A percentile compares a stretch with the other conserved stretches of the same genome.
Conservation (phyloP, 1,140 invertebrate genomes). For the Dendroctonus ponderosae region DNA sequence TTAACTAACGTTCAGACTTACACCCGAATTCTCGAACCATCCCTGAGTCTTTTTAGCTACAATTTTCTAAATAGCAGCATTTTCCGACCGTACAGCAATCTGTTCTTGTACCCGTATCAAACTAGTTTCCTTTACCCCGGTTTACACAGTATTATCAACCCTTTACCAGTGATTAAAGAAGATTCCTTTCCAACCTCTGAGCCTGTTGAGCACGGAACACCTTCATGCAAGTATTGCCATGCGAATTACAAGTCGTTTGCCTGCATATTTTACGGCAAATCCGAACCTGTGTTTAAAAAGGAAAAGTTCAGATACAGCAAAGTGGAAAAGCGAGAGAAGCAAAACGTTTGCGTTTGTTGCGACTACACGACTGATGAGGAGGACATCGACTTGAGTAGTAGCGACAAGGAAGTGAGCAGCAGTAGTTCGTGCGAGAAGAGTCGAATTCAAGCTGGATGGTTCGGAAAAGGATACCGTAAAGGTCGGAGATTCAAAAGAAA, state of each 20-base stretch:
- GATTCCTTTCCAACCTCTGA: conserved; percentile 13
- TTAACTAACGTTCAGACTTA: conserved; percentile 12
- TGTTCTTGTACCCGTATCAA: conserved; percentile 54
- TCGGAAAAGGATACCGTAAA: conserved; percentile 59
- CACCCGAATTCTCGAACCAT: conserved; percentile 12
- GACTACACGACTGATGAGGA: conserved; percentile 53
- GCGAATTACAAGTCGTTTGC: conserved; percentile 54
- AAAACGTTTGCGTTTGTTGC: conserved; percentile 58
- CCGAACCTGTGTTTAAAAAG: conserved; percentile 51
- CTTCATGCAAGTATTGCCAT: conserved; percentile 56
- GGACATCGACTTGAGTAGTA: conserved; percentile 43
- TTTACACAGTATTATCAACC: conserved; percentile 62
- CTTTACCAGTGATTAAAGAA: conserved; percentile 51
- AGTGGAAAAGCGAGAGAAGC: conserved; percentile 46
- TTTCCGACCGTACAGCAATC: conserved; percentile 35
- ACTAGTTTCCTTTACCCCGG: conserved; percentile 57
- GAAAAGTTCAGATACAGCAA: conserved; percentile 51
- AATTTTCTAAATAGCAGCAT: conserved; percentile 23
- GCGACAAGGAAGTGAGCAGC: conserved; percentile 37
- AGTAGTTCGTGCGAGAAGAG: conserved; percentile 29
- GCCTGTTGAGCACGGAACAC: conserved; percentile 38
- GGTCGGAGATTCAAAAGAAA: conserved; percentile 30
- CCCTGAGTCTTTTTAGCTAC: conserved; percentile 31
- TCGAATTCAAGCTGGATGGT: conserved; percentile 59
- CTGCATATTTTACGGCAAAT: conserved; percentile 58